Evolutionary conservation across 2,797 vertebrate species (phyloP), one percentile per base, ranked within the genome.

Genomic region (Coccyzus lansbergi): DNA sequence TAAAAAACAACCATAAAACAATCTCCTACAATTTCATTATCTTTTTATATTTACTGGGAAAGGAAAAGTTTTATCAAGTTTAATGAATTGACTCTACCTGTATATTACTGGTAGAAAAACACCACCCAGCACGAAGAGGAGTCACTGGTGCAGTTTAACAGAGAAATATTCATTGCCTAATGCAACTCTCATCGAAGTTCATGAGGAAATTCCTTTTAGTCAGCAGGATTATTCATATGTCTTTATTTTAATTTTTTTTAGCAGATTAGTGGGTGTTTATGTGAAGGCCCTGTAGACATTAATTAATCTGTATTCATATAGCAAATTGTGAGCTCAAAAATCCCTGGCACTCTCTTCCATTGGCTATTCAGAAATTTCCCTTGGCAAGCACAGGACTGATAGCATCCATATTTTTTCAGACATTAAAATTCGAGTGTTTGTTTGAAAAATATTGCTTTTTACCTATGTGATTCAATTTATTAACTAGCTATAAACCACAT

Each of bases 221-320:
- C 33, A 93, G 19, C 18, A 92, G 33, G 59, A 83, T 88, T 79
- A 82, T 79, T 92, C 55, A 22, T 83, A 71, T 81, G 78, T 84
- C 60, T 83, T 56, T 90, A 87, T 44, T 44, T 44, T 81, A 82
- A 89, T 44, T 44, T 92, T 44, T 92, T 92, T 76, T 67, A 90
- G 82, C 29, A 60, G 55, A 92, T 91, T 90, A 86, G 59, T 72
- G 72, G 59, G 48, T 92, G 42, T 84, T 91, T 92, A 95, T 80
- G 86, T 31, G 67, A 74, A 95, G 56, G 52, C 21, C 78, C 64
- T 69, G 40, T 46, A 91, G 89, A 40, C 67, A 76, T 29, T 77
- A 86, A 59, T 74, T 94, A 91, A 82, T 93, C 83, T 64, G 9
- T 71, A 74, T 70, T 88, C 87, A 58, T 68, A 92, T 26, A 80